A percentile compares a stretch with the other conserved stretches of the same genome.
Conservation (phyloP, 2,113 vertebrate genomes). For the Aldabrachelys gigantea region DNA sequence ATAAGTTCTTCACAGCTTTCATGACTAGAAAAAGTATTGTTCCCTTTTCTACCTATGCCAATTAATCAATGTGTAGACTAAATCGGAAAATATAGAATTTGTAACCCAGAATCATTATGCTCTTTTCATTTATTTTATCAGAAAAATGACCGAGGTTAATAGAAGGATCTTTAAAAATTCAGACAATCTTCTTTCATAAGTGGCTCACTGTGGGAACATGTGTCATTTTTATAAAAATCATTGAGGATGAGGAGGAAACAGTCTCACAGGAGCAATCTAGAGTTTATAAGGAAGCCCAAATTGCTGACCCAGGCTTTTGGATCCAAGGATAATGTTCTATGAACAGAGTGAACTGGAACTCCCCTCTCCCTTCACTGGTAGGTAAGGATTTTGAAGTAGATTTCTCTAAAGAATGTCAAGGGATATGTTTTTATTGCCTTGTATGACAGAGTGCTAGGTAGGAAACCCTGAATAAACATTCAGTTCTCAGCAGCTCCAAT, state of each 20-base stretch:
- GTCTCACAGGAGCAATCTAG: neutral
- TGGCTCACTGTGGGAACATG: neutral
- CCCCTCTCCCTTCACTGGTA: accelerated
- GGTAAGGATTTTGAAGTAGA: neutral
- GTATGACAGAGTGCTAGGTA: too few species aligned
- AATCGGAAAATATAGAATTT: neutral
- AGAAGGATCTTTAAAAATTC: neutral
- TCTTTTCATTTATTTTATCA: neutral
- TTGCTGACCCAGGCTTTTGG: neutral
- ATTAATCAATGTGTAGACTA: neutral
- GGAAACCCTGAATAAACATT: too few species aligned
- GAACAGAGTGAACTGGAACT: neutral
- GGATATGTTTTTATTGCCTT: neutral
- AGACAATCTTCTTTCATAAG: neutral
- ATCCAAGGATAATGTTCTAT: neutral
- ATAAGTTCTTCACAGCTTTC: conserved; percentile 62
- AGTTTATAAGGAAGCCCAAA: neutral
- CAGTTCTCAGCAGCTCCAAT: too few species aligned
- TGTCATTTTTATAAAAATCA: neutral
- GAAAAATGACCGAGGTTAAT: neutral
- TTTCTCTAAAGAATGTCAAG: accelerated
- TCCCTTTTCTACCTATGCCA: neutral
- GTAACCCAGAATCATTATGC: neutral
- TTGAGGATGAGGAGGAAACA: neutral
- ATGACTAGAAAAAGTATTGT: conserved; percentile 65